Evolutionary conservation across 1,140 invertebrate genomes (phyloP).

Genomic region (Penaeus vannamei): DNA sequence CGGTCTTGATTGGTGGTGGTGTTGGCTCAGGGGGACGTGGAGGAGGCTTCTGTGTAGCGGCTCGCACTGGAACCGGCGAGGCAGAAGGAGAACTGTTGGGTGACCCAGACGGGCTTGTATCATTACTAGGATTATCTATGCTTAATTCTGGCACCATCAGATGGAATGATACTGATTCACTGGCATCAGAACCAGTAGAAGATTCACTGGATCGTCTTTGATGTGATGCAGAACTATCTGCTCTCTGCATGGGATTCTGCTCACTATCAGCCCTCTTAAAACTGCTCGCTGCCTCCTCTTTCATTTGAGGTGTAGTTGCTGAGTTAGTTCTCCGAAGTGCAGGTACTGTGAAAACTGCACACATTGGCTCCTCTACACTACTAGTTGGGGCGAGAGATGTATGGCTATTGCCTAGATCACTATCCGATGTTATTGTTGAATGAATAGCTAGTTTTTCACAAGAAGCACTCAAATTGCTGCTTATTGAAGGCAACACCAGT

Average conservation of each 20-base stretch:
- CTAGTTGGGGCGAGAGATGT: conserved; percentile 42
- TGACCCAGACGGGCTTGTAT: conserved; percentile 58
- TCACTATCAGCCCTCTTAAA: conserved; percentile 64
- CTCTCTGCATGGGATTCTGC: conserved; percentile 55
- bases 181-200: conserved; percentile 62
- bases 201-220: conserved; percentile 62
- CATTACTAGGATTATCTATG: conserved; percentile 60
- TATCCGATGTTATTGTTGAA: conserved; percentile 1
- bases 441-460: conserved; percentile 63
- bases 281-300: conserved; percentile 35
- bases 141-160: conserved; percentile 66
- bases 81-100: conserved; percentile 46
- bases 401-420: conserved; percentile 36
- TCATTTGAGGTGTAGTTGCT: conserved; percentile 56
- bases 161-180: conserved; percentile 67
- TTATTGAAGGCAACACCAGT: conserved; percentile 41
- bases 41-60: conserved; percentile 4
- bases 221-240: conserved; percentile 54
- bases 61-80: conserved; percentile 12
- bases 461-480: conserved; percentile 53
- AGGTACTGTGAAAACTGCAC: conserved; percentile 63
- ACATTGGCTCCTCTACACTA: conserved; percentile 64
- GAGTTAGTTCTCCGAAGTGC: conserved; percentile 58
- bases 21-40: conserved; percentile 38
- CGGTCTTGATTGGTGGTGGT: conserved; percentile 8